Base-by-base conservation (phyloP, 2,113 vertebrate species). In the Phylloscopus trochiloides region DNA sequence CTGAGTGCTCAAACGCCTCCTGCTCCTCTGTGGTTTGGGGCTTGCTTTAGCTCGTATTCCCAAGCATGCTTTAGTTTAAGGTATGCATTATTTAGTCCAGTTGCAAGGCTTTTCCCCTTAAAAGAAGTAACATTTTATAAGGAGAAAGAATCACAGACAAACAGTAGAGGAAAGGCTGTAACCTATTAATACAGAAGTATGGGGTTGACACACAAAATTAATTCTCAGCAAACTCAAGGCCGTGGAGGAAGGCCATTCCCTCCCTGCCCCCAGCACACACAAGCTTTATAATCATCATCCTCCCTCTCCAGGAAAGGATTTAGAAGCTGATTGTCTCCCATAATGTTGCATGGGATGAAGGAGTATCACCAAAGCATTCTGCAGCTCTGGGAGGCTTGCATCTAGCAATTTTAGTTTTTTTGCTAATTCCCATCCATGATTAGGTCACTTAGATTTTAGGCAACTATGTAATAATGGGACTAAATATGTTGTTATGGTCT, bases 11-110 rank as follows among this genome's bases (percentile, higher is more conserved):
- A 68, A 81, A 78, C 40, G 62, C 13, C 19, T 90, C 21, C 61
- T 0, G 0, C n/a, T 75, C 17, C 26, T 36, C 45, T 79, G 45
- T 45, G 48, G 15, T 61, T 90, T 82, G 45, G 14, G 38, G 19
- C 29, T 94, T 86, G 36, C 14, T 95, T 80, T 80, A 91, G 65
- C 38, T 92, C 10, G 9, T 73, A 21, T 75, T 82, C 58, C 31
- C 47, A 78, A 75, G 75, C 3, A 10, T 50, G 17, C 48, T 93
- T 72, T 45, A 19, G 17, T 59, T 81, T 67, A 85, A 75, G 28
- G 11, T 81, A 74, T 55, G 36, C 32, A 24, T 48, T 77, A 26
- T 74, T 89, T 77, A 74, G 26, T 36, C 38, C 40, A 74, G 10
- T n/a, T 58, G n/a, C n/a, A 43, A 16, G 11, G 32, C 7, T 55